A percentile compares a stretch with the other conserved stretches of the same genome.
phyloP scores from a whole-genome alignment of 2,113 vertebrate genomes.

The Cacatua alba region DNA sequence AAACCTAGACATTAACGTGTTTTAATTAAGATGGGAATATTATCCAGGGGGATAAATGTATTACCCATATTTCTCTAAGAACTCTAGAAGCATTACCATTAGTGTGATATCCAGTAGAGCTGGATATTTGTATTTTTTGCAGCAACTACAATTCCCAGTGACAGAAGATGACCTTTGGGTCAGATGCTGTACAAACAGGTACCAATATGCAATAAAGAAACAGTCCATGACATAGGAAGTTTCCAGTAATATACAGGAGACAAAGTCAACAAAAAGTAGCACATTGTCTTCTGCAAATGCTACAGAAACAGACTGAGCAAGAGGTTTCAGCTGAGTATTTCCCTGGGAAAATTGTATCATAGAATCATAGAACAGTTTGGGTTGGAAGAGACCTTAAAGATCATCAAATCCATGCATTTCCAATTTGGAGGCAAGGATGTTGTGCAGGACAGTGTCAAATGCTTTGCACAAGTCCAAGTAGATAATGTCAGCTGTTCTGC shows the following conservation, averaged over 20 bases:
- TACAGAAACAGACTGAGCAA: background rate
- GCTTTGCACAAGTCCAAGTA: background rate
- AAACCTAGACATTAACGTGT: background rate
- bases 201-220: background rate
- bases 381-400: background rate
- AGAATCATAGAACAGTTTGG: background rate
- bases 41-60: background rate
- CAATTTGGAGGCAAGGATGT: background rate
- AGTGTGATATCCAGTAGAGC: background rate
- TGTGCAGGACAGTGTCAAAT: background rate
- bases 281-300: background rate
- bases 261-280: background rate
- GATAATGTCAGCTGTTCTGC: background rate
- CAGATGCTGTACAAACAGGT: background rate
- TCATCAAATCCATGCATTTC: background rate
- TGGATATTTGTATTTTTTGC: background rate
- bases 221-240: background rate
- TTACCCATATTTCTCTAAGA: background rate
- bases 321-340: background rate
- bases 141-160: background rate
- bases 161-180: background rate
- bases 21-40: constrained; percentile 3
- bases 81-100: background rate
- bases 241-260: background rate
- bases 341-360: background rate